Evolutionary conservation across 2,888 invertebrate genomes (phyloP), one percentile per base, ranked within the genome.

Genomic region (Minunthozetes semirufus): DNA sequence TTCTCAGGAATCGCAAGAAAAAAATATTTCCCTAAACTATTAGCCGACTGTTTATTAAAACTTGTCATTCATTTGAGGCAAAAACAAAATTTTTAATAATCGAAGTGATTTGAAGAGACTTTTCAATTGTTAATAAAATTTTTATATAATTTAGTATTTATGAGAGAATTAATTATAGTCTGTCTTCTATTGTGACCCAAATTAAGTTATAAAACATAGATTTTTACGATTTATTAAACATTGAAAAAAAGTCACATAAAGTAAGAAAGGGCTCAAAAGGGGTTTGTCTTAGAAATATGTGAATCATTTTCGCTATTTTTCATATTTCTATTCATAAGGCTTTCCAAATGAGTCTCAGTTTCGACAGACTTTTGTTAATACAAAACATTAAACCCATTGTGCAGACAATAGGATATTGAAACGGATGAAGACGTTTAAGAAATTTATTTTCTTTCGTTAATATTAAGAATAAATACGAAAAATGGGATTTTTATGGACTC

Each of bases 131-230:
- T 19, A 33, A 61, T 6, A 61, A 61, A 29, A 61, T 61, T n/a
- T 61, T 29, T 42, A 11, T 42, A 11, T 42, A 42, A 42, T 61
- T 61, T 17, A 29, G 33, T 11, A 29, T 42, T 42, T 29, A 63
- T 63, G 59, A 27, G 22, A 11, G 3, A 38, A 68, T 68, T 68
- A 68, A 68, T 68, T 68, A 68, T 68, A 22, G 42, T 33, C 15
- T 61, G 27, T n/a, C 29, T 19, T 42, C 68, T 46, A 68, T 68
- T 42, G 68, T 68, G 68, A 68, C 68, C 68, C 68, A 42, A 46
- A 68, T 68, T 68, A 42, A 33, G 27, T 19, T 50, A 59, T 59
- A 59, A 59, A 25, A 59, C 11, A 56, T 13, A 59, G 27, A 42
- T 42, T 42, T 48, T 19, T n/a, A 19, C n/a, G n/a, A 53, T n/a